Percentiles rank a stretch among this genome's conserved stretches.
Conservation (phyloP, 1,140 invertebrate genomes). For the Drosophila pruinosa region DNA sequence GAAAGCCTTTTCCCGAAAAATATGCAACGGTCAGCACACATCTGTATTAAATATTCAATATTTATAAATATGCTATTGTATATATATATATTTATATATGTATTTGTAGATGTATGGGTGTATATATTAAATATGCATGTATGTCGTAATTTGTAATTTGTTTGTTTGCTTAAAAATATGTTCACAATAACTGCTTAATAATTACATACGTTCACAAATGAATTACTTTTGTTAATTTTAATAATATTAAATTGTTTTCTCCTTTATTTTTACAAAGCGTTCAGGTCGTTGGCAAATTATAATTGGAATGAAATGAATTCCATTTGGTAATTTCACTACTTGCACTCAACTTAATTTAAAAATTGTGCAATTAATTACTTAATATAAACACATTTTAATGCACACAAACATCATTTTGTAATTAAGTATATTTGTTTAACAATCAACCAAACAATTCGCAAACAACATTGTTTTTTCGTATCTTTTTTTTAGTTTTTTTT, state of each 20-base stretch:
- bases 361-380: constrained; percentile 55
- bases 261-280: constrained; percentile 62
- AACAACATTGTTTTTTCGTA: constrained; percentile 58
- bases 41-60: constrained; percentile 22
- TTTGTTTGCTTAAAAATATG: constrained; percentile 36
- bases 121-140: constrained; percentile 38
- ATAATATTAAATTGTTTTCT: background rate
- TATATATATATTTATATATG: constrained; percentile 46
- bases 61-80: constrained; percentile 26
- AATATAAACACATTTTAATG: constrained; percentile 38
- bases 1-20: constrained; percentile 27
- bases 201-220: constrained; percentile 33
- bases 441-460: constrained; percentile 75
- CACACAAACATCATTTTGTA: too few relatives aligned
- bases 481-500: constrained; percentile 13
- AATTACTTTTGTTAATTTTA: constrained; percentile 19
- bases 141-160: constrained; percentile 41
- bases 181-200: constrained; percentile 54
- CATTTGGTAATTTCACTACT: constrained; percentile 52
- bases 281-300: constrained; percentile 69
- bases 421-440: constrained; percentile 57
- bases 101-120: constrained; percentile 34
- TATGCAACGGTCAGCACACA: constrained; percentile 30
- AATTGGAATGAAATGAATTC: constrained; percentile 18
- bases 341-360: constrained; percentile 11